Conservation (phyloP, 2,888 invertebrate species). For the Aleiodes testaceus region DNA sequence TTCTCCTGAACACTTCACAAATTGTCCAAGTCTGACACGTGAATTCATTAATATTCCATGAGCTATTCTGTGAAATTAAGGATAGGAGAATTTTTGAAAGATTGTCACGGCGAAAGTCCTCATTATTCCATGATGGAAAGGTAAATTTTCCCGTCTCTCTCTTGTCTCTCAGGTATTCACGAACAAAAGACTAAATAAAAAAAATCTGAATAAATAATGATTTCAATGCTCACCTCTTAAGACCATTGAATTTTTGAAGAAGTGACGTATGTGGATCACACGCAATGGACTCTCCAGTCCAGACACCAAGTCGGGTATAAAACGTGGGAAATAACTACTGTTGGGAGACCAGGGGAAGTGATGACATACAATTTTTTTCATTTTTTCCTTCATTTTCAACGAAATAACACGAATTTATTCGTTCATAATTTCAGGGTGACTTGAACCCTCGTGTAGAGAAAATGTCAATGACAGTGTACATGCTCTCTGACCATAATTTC, state of each 20-base stretch:
- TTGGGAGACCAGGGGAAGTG: background rate
- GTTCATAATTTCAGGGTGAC: slow-evolving; percentile 12
- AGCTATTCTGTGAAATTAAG: no score
- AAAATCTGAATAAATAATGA: slow-evolving; percentile 1
- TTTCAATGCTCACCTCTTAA: background rate
- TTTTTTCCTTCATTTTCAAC: background rate
- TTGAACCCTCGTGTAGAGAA: background rate
- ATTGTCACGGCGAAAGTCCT: no score
- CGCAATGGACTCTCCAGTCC: slow-evolving; percentile 8
- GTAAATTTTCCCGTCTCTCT: background rate
- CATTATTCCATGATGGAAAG: no score
- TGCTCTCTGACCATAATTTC: background rate
- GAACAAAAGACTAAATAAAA: background rate
- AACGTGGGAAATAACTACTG: slow-evolving; percentile 22
- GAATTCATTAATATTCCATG: no score
- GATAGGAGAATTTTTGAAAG: no score
- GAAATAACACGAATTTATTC: slow-evolving; percentile 8
- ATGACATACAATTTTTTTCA: slow-evolving; percentile 12
- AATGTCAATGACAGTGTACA: background rate
- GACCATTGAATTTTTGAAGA: slow-evolving; percentile 18
- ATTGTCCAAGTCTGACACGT: no score
- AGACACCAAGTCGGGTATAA: slow-evolving; percentile 5
- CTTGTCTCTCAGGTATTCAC: no score
- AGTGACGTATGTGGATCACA: slow-evolving; percentile 9
- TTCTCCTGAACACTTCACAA: no score